Base-by-base conservation (phyloP, 2,888 invertebrate genomes). In the Hypolimnas misippus region DNA sequence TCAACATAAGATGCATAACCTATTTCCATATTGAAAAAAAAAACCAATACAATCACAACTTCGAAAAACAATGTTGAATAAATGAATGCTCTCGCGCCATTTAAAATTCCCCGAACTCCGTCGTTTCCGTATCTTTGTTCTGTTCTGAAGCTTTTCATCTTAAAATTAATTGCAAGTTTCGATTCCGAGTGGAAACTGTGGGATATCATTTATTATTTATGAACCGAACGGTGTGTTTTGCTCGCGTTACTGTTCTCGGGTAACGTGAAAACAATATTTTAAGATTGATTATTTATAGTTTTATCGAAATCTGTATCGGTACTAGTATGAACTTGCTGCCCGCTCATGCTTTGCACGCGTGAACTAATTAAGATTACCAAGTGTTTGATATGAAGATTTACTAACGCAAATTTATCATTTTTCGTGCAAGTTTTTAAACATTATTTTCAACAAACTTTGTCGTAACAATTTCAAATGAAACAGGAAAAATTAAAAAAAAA, bases 141-240 rank as follows among this genome's bases (percentile, higher is more conserved):
- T 63, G 63, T 69, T 67, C 64, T 65, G 53, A 62, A 62, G 68
- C 70, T 63, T 65, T 70, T 69, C 69, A 70, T 68, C 71, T 71
- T 70, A 63, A 72, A 70, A 72, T 72, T 72, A 72, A 72, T 70
- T 72, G 71, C 69, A 52, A 63, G 70, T 65, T 69, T 69, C 71
- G 70, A 72, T 70, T 66, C 69, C 61, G 61, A 66, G 55, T 51
- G 55, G 60, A 55, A 63, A 61, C 63, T 61, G 42, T 62, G 46
- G 52, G 54, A 54, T 60, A 60, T 54, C 57, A 62, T 62, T 64
- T 68, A 69, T 67, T 63, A 67, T 67, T 67, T 67, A 67, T 63
- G 61, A 65, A 46, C 55, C 61, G 61, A 63, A 63, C 53, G 31
- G 54, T 50, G 50, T 56, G 52, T 58, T 57, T 64, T 50, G 53